A percentile compares a stretch with the other conserved stretches of the same genome.
Evolutionary conservation across 1,140 invertebrate genomes (phyloP).

Genomic region (Bicyclus anynana): DNA sequence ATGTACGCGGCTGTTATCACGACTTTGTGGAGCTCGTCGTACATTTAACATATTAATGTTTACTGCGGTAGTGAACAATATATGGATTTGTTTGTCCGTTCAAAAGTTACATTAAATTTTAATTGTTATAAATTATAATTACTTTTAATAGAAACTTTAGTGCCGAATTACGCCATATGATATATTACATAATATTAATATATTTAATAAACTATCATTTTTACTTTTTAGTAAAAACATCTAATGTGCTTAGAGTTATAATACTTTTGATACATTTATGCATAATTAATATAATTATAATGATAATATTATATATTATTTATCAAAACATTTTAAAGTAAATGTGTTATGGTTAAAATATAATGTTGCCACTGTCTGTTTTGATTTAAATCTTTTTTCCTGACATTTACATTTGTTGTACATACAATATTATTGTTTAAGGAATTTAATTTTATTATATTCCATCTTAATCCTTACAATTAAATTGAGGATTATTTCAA

Average conservation of each 20-base stretch:
- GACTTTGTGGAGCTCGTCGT: background rate
- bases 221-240: conserved; percentile 32
- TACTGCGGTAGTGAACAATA: background rate
- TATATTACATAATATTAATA: conserved; percentile 29
- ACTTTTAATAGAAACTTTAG: conserved; percentile 18
- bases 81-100: background rate
- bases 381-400: background rate
- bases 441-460: too few relatives aligned
- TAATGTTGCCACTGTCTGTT: background rate
- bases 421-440: too few relatives aligned
- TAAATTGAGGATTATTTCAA: too few relatives aligned
- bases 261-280: conserved; percentile 25
- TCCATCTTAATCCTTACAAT: too few relatives aligned
- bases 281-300: conserved; percentile 17
- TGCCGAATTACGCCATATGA: conserved; percentile 38
- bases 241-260: conserved; percentile 24
- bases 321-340: conserved; percentile 18
- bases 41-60: background rate
- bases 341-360: conserved; percentile 24
- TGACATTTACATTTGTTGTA: too few relatives aligned
- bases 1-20: background rate
- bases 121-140: conserved; percentile 7
- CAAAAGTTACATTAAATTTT: background rate
- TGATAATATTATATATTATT: conserved; percentile 17
- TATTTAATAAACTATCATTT: conserved; percentile 25